Evolutionary conservation across 2,888 invertebrate genomes (phyloP).

Genomic region (Norana najaformis): DNA sequence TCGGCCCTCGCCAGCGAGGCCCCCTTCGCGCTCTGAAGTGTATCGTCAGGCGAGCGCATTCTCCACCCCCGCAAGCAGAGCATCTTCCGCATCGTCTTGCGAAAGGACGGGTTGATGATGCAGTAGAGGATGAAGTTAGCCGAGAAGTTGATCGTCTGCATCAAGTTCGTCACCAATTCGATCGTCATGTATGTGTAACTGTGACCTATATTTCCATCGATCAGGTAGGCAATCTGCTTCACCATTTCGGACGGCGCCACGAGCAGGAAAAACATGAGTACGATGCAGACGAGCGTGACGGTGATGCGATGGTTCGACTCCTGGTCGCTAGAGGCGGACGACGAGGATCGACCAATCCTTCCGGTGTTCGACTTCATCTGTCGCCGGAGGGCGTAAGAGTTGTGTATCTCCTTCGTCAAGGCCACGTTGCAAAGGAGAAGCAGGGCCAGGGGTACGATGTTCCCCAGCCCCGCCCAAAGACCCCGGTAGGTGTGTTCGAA

Average conservation of each 20-base stretch:
- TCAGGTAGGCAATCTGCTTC: conserved; percentile 45
- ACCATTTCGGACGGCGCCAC: conserved; percentile 48
- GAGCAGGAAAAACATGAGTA: conserved; percentile 48
- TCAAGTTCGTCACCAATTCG: conserved; percentile 70
- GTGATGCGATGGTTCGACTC: conserved; percentile 47
- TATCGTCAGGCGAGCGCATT: neutral
- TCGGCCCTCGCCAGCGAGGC: conserved; percentile 2
- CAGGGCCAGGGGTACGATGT: conserved; percentile 47
- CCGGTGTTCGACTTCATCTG: conserved; percentile 48
- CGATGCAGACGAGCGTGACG: conserved; percentile 47
- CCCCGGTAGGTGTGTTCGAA: conserved; percentile 47
- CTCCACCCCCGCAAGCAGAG: conserved; percentile 38
- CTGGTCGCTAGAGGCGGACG: conserved; percentile 27
- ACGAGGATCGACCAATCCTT: neutral
- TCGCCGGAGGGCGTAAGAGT: conserved; percentile 49
- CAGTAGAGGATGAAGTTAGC: conserved; percentile 79
- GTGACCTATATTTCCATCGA: conserved; percentile 32
- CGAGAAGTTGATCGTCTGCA: conserved; percentile 77
- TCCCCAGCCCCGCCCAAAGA: conserved; percentile 47
- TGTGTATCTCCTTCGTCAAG: conserved; percentile 45
- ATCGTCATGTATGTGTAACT: conserved; percentile 48
- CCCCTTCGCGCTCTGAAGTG: neutral
- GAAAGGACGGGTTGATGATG: conserved; percentile 77
- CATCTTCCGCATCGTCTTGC: conserved; percentile 67
- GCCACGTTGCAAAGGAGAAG: conserved; percentile 46